These are phyloP conservation scores for Branchinecta lindahli DNA, from an alignment of 1,140 invertebrate genomes.

Conservation along the genomic window DNA sequence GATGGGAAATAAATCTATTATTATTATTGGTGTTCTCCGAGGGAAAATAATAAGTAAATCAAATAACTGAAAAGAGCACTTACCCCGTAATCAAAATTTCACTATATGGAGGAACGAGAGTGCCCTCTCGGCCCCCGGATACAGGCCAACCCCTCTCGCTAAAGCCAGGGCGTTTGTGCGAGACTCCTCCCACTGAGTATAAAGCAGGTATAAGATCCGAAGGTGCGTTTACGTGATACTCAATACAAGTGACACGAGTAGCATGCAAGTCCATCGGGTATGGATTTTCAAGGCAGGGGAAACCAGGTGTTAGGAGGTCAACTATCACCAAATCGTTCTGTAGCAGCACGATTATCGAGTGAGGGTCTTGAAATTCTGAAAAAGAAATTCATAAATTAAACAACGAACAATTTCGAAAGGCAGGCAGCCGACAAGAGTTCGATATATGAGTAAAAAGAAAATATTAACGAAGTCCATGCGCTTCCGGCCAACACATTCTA, in stretches of 20 bases:
- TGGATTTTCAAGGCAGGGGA: constrained; percentile 97
- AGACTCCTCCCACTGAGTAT: constrained; percentile 63
- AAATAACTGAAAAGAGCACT: constrained; percentile 19
- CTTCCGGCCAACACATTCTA: no score
- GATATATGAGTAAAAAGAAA: not conserved
- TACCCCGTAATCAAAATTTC: constrained; percentile 93
- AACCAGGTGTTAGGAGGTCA: constrained; percentile 81
- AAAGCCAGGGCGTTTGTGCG: constrained; percentile 60
- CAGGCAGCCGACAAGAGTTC: not conserved
- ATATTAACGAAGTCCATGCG: no score
- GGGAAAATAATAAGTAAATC: no score
- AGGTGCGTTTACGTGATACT: constrained; percentile 92
- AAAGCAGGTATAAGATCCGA: constrained; percentile 88
- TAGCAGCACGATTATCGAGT: constrained; percentile 89
- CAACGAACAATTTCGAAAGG: not conserved
- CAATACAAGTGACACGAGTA: constrained; percentile 86
- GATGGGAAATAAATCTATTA: no score
- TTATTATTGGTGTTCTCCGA: no score
- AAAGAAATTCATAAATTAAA: constrained; percentile 22
- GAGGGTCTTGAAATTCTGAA: constrained; percentile 88
- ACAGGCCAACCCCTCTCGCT: constrained; percentile 92
- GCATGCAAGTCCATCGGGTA: constrained; percentile 99
- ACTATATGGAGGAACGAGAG: constrained; percentile 80
- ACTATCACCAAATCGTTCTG: constrained; percentile 97
- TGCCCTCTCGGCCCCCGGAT: constrained; percentile 82